Percentiles rank a stretch among this genome's conserved stretches.
Evolutionary conservation across 1,140 invertebrate species (phyloP).

Genomic region (Lethrus apterus): DNA sequence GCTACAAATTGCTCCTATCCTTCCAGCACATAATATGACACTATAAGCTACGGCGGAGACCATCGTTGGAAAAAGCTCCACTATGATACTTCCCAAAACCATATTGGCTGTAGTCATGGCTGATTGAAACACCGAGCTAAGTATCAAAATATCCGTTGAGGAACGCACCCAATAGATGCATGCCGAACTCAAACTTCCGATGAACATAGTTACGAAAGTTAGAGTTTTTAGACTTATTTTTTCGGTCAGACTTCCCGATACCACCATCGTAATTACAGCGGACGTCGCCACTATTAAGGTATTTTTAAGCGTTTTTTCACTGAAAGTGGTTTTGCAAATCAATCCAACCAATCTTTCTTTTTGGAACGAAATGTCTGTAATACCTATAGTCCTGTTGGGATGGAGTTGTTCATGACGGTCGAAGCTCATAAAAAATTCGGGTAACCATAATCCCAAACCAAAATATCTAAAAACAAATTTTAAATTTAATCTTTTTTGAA

Average conservation of each 20-base stretch:
- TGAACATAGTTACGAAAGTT: slow-evolving; percentile 43
- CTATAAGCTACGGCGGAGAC: slow-evolving; percentile 47
- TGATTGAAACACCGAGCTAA: slow-evolving; percentile 49
- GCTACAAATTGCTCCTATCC: slow-evolving; percentile 47
- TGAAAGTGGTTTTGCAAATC: slow-evolving; percentile 31
- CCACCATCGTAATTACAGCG: slow-evolving; percentile 42
- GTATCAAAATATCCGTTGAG: slow-evolving; percentile 44
- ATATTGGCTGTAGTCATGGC: slow-evolving; percentile 51
- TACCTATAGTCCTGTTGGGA: slow-evolving; percentile 43
- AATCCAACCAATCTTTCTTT: slow-evolving; percentile 13
- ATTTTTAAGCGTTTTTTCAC: slow-evolving; percentile 43
- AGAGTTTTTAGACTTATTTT: slow-evolving; percentile 30
- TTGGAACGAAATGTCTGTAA: slow-evolving; percentile 43
- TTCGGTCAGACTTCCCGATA: slow-evolving; percentile 39
- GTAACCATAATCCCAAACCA: slow-evolving; percentile 63
- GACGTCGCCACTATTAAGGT: slow-evolving; percentile 44
- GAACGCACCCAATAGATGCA: slow-evolving; percentile 46
- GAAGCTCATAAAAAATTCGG: slow-evolving; percentile 56
- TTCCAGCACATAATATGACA: slow-evolving; percentile 45
- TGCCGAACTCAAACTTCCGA: slow-evolving; percentile 43
- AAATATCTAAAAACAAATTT: slow-evolving; percentile 60
- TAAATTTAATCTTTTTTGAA: too few species aligned
- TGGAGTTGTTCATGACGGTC: slow-evolving; percentile 42
- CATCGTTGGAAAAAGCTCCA: slow-evolving; percentile 49
- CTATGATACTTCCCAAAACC: slow-evolving; percentile 46